Percentiles rank a stretch among this genome's conserved stretches.
Conservation (phyloP, 2,113 vertebrate species). For the Oryzias curvinotus region DNA sequence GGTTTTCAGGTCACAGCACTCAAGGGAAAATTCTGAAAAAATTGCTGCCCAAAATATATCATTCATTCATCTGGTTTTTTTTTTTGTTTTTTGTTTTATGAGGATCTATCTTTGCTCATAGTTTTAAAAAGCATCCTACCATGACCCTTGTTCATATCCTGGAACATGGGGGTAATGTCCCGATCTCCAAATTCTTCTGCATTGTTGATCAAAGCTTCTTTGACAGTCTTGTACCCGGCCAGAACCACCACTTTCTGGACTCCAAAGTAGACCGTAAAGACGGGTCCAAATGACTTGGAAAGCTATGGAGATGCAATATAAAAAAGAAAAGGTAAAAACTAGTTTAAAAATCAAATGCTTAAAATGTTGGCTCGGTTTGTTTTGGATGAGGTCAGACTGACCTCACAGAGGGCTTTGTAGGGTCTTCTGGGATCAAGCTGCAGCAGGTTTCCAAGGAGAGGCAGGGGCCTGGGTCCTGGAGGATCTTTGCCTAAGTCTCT, state of each 20-base stretch:
- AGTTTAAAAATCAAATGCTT: not conserved
- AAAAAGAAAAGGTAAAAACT: not conserved
- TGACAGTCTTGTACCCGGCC: conserved; percentile 80
- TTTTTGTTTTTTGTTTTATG: too few species aligned
- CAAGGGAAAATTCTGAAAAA: too few species aligned
- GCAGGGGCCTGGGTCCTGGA: conserved; percentile 67
- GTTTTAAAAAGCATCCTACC: conserved; percentile 58
- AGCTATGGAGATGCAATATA: conserved; percentile 63
- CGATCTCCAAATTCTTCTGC: conserved; percentile 82
- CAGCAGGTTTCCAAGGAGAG: conserved; percentile 70
- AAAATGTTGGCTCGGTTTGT: not conserved
- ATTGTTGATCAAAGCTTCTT: conserved; percentile 76
- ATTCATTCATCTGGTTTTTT: not conserved
- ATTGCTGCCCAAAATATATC: too few species aligned
- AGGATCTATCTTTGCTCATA: too few species aligned
- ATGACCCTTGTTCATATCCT: conserved; percentile 61
- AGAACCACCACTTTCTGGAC: conserved; percentile 78
- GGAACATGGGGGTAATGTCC: conserved; percentile 71
- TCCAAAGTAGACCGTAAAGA: conserved; percentile 83
- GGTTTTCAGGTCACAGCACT: too few species aligned
- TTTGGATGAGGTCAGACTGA: not conserved
- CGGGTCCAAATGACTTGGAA: conserved; percentile 79
- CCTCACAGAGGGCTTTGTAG: conserved; percentile 49
- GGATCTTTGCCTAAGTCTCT: conserved; percentile 41
- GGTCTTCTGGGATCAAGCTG: conserved; percentile 66